Base-by-base conservation (phyloP, 2,797 vertebrate species). In the Miichthys miiuy region DNA sequence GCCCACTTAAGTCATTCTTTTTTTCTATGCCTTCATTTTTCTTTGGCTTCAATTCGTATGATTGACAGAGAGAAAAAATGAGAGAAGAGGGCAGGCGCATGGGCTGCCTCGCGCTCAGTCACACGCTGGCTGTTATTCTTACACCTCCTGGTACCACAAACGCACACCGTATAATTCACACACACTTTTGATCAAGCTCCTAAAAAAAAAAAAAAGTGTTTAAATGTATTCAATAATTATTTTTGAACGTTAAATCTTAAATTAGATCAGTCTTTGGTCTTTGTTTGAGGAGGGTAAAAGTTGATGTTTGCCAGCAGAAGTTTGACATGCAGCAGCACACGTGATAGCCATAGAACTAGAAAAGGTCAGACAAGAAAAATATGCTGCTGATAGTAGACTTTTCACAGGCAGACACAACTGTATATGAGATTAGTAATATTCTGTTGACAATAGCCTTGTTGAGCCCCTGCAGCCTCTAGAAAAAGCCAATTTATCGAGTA, bases 131-230 rank as follows among this genome's bases (percentile, higher is more conserved):
- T 82, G 27, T 75, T 65, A 56, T 47, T 79, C 46, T 80, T 63
- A 78, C 68, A 27, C 86, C 76, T 87, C 89, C 83, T 88, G 90
- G 87, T 79, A 90, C 87, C 80, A 74, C 77, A 77, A 80, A 80
- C 80, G 73, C 69, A 41, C 77, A 34, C 68, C 62, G 52, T 16
- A 5, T 17, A 66, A 42, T 47, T 66, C 18, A 57, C 65, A 73
- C 48, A 82, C 70, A 75, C 51, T 55, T 30, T 77, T 38, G 14
- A 23, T 68, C 48, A 65, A 41, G 41, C 41, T 42, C 20, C 14
- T 23, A 42, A 41, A 58, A 57, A 27, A 27, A 3, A 27, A n/a
- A n/a, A 54, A 57, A 54, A 3, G 27, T 46, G 21, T 68, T 25
- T 10, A 21, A 14, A 57, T 60, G 1, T 55, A 12, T 57, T 63